phyloP scores from a whole-genome alignment of 2,797 vertebrate species.

The Chloroceryle inda region DNA sequence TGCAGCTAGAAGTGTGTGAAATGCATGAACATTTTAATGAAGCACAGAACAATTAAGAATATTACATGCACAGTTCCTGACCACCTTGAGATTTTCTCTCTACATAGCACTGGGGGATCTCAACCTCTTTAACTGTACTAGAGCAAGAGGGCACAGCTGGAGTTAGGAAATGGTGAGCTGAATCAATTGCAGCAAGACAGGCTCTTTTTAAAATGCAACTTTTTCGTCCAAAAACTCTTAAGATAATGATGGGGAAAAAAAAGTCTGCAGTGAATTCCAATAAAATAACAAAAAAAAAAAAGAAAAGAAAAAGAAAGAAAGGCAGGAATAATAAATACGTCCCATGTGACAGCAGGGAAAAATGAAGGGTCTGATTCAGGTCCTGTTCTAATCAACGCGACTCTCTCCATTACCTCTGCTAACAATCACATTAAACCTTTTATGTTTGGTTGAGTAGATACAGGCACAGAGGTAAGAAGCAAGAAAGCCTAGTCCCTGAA shows the following conservation, averaged over 20 bases:
- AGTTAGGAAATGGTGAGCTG: constrained; percentile 39
- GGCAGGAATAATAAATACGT: constrained; percentile 56
- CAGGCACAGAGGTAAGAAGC: constrained; percentile 66
- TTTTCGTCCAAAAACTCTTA: constrained; percentile 65
- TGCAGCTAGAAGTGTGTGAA: constrained; percentile 4
- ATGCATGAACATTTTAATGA: constrained; percentile 30
- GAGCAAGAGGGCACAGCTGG: constrained; percentile 22
- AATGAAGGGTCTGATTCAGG: constrained; percentile 43
- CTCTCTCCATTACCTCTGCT: constrained; percentile 37
- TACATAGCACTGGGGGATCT: constrained; percentile 15
- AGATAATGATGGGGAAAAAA: constrained; percentile 67
- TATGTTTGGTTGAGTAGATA: constrained; percentile 45
- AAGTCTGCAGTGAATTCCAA: constrained; percentile 70
- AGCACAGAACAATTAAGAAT: constrained; percentile 50
- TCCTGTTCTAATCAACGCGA: not conserved
- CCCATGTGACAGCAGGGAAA: constrained; percentile 62
- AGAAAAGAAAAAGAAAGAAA: not conserved
- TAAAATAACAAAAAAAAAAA: not conserved
- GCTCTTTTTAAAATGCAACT: constrained; percentile 70
- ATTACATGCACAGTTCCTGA: constrained; percentile 34
- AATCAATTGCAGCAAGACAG: constrained; percentile 65
- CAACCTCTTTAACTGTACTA: constrained; percentile 68
- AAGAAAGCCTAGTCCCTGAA: constrained; percentile 54
- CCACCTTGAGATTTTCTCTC: constrained; percentile 24
- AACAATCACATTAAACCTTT: constrained; percentile 6